phyloP scores from a whole-genome alignment of 2,113 vertebrate species.

The Eubucco bourcierii region DNA sequence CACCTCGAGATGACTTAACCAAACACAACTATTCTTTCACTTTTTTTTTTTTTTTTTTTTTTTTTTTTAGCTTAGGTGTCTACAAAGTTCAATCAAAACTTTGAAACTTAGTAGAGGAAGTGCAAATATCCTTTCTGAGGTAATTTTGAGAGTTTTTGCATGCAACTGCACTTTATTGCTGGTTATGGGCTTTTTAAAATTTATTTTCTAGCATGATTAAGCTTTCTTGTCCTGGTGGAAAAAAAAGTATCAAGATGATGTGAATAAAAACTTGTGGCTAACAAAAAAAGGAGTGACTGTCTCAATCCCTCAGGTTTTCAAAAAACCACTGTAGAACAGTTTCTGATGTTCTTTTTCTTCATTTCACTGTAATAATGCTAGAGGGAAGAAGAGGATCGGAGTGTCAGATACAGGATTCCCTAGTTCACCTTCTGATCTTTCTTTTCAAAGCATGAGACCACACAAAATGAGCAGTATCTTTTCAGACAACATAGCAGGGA shows the following conservation, averaged over 20 bases:
- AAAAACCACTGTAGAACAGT: background rate
- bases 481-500: background rate
- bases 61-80: background rate
- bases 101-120: background rate
- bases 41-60: background rate
- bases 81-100: background rate
- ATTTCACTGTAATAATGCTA: background rate
- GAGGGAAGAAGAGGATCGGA: background rate
- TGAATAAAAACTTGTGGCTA: background rate
- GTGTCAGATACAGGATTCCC: background rate
- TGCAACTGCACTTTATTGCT: background rate
- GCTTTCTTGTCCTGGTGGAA: background rate
- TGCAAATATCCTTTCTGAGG: background rate
- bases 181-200: too few relatives aligned
- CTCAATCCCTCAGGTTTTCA: background rate
- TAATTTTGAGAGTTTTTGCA: background rate
- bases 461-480: background rate
- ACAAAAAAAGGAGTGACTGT: background rate
- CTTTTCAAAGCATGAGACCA: background rate
- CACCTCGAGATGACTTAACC: too few relatives aligned
- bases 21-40: background rate
- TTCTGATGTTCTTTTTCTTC: background rate
- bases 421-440: background rate
- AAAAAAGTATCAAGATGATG: background rate
- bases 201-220: background rate